Base-by-base conservation (phyloP, 1,140 invertebrate species). In the Drosophila busckii region DNA sequence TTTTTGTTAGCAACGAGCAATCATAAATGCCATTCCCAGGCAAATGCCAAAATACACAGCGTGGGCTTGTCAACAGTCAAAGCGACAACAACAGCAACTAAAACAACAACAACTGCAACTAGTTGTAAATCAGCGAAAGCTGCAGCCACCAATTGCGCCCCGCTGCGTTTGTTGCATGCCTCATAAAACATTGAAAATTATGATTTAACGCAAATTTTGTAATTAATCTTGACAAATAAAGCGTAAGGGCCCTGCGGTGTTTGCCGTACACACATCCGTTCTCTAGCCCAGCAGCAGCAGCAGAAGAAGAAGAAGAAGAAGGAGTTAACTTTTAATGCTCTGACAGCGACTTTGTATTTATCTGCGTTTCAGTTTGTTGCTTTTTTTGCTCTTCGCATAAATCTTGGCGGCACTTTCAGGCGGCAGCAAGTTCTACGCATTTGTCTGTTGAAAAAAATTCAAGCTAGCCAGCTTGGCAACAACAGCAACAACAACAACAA, bases 151-250 rank as follows among this genome's bases (percentile, higher is more conserved):
- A n/a, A n/a, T 62, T 45, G 38, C 8, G 20, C 10, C 16, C 19
- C 35, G 28, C 9, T 10, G n/a, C 4, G 1, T 41, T 20, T 23
- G 5, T 7, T 19, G 19, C 16, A 44, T 42, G 66, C 29, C 60
- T 68, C 59, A 69, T 75, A 76, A 76, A 78, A 78, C 56, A 70
- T 56, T 71, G 54, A 80, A 69, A 80, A 82, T 82, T 70, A 75
- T 80, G 75, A 75, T 80, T 80, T 75, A 82, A 70, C 65, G 75
- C 75, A 82, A 80, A 82, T 82, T 82, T 82, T 75, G 75, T 80
- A 80, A 80, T 80, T 80, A 80, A 80, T 80, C 75, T 80, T 80
- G 75, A 80, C 75, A 80, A 82, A 80, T 80, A 82, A 80, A 82
- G 69, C 65, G 60, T 31, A 50, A 35, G 31, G 42, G 35, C 37